Conservation (phyloP, 2,797 vertebrate genomes). For the Hybognathus amarus region DNA sequence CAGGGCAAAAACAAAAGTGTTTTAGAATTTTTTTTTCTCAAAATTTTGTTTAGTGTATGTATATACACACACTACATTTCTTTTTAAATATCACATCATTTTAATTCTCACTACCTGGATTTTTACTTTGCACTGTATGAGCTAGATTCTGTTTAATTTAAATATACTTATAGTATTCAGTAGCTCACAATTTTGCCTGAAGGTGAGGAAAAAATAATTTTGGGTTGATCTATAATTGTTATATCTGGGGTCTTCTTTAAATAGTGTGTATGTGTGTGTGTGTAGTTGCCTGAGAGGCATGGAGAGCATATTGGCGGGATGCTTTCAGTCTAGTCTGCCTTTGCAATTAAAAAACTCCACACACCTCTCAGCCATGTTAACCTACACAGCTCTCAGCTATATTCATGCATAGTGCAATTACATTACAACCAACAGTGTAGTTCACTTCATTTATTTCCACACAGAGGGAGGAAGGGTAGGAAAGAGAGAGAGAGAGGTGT, state of each 20-base stretch:
- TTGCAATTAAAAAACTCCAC: conserved; percentile 67
- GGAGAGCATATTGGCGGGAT: conserved; percentile 14
- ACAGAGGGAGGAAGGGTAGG: conserved; percentile 7
- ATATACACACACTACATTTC: neutral
- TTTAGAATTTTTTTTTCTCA: too few relatives aligned
- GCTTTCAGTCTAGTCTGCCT: conserved; percentile 40
- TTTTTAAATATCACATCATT: neutral
- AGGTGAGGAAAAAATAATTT: conserved; percentile 19
- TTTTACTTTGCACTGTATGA: conserved; percentile 7
- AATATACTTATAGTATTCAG: neutral
- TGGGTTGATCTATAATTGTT: conserved; percentile 15
- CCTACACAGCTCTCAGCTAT: conserved; percentile 55
- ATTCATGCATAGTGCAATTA: conserved; percentile 56
- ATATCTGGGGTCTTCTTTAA: conserved; percentile 25
- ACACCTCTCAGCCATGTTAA: conserved; percentile 53
- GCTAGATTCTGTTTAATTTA: neutral
- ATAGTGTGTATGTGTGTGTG: neutral
- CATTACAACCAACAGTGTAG: conserved; percentile 62
- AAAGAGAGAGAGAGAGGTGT: conserved; percentile 49
- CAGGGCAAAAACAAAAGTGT: too few relatives aligned
- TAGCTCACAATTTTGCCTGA: neutral
- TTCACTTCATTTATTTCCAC: conserved; percentile 33
- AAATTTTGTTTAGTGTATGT: too few relatives aligned
- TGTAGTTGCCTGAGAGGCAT: conserved; percentile 36
- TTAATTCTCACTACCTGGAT: neutral